A percentile compares a stretch with the other conserved stretches of the same genome.
These are phyloP conservation scores for Drosophila infuscata DNA, from an alignment of 2,888 invertebrate species.

Conservation along the genomic window DNA sequence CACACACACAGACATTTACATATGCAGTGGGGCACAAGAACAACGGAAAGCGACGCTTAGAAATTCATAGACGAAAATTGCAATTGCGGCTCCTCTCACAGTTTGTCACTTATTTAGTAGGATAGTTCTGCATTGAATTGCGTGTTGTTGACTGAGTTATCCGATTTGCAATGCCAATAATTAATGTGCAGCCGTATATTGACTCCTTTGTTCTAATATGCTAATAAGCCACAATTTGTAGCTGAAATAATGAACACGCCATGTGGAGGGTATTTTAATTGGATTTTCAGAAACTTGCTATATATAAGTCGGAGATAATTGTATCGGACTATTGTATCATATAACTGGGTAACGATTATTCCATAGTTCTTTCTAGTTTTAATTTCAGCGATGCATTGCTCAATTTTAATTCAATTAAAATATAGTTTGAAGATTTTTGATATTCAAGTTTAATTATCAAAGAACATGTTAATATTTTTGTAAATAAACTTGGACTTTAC, in stretches of 20 bases:
- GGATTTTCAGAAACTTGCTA: neutral
- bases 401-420: neutral
- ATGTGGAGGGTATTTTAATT: neutral
- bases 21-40: neutral
- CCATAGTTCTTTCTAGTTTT: neutral
- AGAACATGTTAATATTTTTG: neutral
- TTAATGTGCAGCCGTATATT: neutral
- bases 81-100: conserved; percentile 44
- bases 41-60: conserved; percentile 52
- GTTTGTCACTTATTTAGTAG: conserved; percentile 50
- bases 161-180: conserved; percentile 4
- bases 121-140: conserved; percentile 13
- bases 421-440: neutral
- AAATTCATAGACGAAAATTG: conserved; percentile 69
- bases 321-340: neutral
- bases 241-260: neutral
- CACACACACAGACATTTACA: conserved; percentile 12
- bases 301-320: neutral
- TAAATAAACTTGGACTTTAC: neutral
- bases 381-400: neutral
- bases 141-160: conserved; percentile 1
- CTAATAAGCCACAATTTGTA: conserved; percentile 2
- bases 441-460: neutral
- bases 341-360: neutral
- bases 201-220: neutral